These are phyloP conservation scores for Argyra leucocephala DNA, from an alignment of 2,888 invertebrate species.

Conservation along the genomic window DNA sequence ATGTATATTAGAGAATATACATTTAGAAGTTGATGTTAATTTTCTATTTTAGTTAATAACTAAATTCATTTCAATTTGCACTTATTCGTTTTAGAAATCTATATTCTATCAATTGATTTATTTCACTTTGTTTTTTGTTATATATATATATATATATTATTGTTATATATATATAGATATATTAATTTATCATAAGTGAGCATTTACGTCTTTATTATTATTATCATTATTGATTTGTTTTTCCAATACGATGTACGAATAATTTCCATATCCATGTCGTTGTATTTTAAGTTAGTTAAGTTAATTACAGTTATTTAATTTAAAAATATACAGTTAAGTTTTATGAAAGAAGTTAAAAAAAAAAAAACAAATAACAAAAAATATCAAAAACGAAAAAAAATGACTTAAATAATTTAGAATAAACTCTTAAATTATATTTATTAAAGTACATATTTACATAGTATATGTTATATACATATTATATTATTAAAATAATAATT, in stretches of 20 bases:
- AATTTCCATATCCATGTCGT: not conserved
- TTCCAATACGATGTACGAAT: not conserved
- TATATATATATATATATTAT: not conserved
- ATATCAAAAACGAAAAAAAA: not conserved
- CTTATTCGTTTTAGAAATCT: not conserved
- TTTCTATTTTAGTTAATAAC: not conserved
- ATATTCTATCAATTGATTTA: too few relatives aligned
- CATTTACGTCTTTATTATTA: too few relatives aligned
- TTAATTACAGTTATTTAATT: too few relatives aligned
- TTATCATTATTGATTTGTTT: not conserved
- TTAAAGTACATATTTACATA: not conserved
- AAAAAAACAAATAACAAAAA: not conserved
- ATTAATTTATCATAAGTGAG: too few relatives aligned
- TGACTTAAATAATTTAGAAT: not conserved
- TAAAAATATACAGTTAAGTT: not conserved
- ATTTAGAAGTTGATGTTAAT: too few relatives aligned
- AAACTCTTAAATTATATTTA: not conserved
- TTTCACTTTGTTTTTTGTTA: not conserved
- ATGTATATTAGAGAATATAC: conserved; percentile 2
- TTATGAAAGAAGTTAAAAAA: not conserved
- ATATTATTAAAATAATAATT: not conserved
- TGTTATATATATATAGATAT: too few relatives aligned
- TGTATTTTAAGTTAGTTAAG: not conserved
- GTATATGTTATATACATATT: not conserved
- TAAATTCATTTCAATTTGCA: not conserved